Evolutionary conservation across 2,113 vertebrate genomes (phyloP), one percentile per base, ranked within the genome.

Genomic region (Albula goreensis): DNA sequence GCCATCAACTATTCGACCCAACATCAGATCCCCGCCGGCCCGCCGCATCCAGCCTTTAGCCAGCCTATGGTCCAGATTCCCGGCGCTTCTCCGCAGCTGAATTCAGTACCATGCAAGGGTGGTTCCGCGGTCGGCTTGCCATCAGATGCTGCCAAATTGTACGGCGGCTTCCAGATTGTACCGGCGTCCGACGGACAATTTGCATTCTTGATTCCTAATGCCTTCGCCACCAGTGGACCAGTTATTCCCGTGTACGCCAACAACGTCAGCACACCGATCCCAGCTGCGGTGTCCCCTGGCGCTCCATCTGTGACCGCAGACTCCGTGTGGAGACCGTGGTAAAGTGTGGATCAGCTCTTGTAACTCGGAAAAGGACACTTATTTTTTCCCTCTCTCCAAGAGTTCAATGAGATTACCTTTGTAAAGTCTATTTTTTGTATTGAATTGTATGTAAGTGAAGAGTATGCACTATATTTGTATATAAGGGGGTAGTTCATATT

Each of bases 271-370:
- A 92, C 91, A 78, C 89, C 93, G 2, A 89, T 0, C 89, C 83
- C 92, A 3, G 50, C 89, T 31, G 88, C 90, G 0, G 9, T 92
- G 82, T 94, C 95, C 2, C 91, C 94, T 53, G 92, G 89, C 1
- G 95, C 89, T 77, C 91, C 94, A 11, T 95, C 94, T 1, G 90
- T 94, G 91, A 96, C 96, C 0, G 94, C 95, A 0, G 97, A 99
- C 93, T 98, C 97, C 0, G 96, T 99, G 91, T 99, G 98, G 98
- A 97, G 98, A 90, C 98, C 98, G 0, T 99, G 98, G 98, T 97
- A 96, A 96, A 89, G 87, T 60, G 56, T 49, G 52, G 52, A n/a
- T 17, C n/a, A 17, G 25, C 31, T 53, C 48, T 60, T 56, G 83
- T 31, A 89, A 81, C 89, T 93, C 50, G 86, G 86, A 89, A 89